These are phyloP conservation scores for Glyptemys insculpta DNA, from an alignment of 2,797 vertebrate genomes.

Conservation along the genomic window DNA sequence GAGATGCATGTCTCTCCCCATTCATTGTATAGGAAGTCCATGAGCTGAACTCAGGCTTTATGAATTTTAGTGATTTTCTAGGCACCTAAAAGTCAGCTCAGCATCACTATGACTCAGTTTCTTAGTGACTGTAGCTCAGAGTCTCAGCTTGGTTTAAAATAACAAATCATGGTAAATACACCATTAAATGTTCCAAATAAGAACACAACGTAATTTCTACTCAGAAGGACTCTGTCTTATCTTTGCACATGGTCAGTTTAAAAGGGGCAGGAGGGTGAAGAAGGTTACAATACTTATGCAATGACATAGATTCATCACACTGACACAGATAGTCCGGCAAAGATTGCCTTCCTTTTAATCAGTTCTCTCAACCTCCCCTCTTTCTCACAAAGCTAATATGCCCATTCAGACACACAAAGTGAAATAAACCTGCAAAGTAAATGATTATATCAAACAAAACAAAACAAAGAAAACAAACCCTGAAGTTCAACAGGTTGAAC, in stretches of 20 bases:
- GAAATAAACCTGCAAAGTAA: not conserved
- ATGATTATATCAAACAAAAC: not conserved
- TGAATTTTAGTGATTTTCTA: too few relatives aligned
- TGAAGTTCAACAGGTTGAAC: not conserved
- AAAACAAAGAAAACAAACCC: not conserved
- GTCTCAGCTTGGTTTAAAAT: not conserved
- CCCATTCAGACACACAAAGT: not conserved
- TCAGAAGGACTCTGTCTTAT: not conserved
- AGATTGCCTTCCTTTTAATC: not conserved
- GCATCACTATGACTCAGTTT: not conserved
- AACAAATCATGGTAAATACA: not conserved
- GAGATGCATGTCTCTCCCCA: not conserved
- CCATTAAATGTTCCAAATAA: not conserved
- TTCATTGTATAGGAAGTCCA: not conserved
- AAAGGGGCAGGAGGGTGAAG: not conserved
- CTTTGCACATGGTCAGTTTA: not conserved
- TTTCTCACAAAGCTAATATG: not conserved
- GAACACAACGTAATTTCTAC: not conserved
- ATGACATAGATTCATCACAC: not conserved
- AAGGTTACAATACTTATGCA: not conserved
- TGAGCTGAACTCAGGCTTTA: not conserved
- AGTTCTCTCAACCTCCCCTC: not conserved
- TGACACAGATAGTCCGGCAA: not conserved
- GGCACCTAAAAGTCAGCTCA: not conserved
- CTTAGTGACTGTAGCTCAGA: not conserved